Base-by-base conservation (phyloP, 2,113 vertebrate species). In the Lucifuga dentata region DNA sequence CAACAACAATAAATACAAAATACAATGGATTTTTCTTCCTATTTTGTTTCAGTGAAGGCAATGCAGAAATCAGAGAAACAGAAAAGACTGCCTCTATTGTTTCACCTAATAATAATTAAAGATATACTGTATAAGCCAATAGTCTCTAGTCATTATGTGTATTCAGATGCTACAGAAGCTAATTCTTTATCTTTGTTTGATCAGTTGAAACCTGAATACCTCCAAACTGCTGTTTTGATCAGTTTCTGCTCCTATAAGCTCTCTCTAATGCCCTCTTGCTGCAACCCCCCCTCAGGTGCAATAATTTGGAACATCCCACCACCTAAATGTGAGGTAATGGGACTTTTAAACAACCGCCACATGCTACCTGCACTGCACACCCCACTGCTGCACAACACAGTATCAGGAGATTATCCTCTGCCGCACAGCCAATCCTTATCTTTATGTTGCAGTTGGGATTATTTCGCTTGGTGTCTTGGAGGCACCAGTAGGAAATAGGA, bases 401-500 rank as follows among this genome's bases (percentile, higher is more conserved):
- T 67, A 86, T 87, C 81, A 76, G 72, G 45, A 83, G 83, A 83
- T 89, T 81, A 85, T 86, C 85, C 86, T 59, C 64, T 8, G 48
- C 61, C 51, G 56, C 55, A 71, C 44, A 66, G 70, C 15, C 55
- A 80, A 66, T 77, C 75, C 86, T 89, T 89, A 90, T 89, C 88
- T 81, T 73, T 63, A 52, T 11, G 46, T 53, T 88, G 86, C 86
- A 90, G 85, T 86, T 4, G 63, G 85, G 83, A 85, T 87, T 88
- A 86, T 81, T 59, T 80, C 24, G 50, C 60, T 48, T 17, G 49
- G 50, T 56, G 46, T 73, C 78, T 72, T 64, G 68, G 39, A 85
- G 43, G 48, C 48, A 44, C 35, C 36, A 52, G 76, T 11, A 26
- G 64, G 33, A n/a, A n/a, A n/a, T n/a, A 68, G 41, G 26, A 29